Base-by-base conservation (phyloP, 2,888 invertebrate genomes). In the Byasa hedistus region DNA sequence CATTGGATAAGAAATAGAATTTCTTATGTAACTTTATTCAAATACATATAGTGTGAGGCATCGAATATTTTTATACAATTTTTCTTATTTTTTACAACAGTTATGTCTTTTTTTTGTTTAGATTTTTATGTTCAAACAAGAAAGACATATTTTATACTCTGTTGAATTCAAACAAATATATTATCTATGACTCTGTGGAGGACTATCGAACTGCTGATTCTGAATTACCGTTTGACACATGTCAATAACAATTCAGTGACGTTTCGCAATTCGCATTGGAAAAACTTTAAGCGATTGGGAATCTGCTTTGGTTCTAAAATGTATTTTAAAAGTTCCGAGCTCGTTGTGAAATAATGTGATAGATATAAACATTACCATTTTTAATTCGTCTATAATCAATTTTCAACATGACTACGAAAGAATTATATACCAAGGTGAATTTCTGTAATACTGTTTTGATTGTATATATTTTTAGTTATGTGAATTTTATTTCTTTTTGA, bases 371-470 rank as follows among this genome's bases (percentile, higher is more conserved):
- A 60, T 70, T 75, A 69, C 69, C 64, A 73, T 71, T 70, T 71
- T 69, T 69, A 71, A 68, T 66, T 69, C 61, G 62, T 60, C 65
- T 68, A 71, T 71, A 72, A 73, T 60, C 27, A 67, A 73, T 61
- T 51, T 57, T 65, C 76, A 89, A 83, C 75, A 92, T 92, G 92
- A 92, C 92, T 64, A 92, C 92, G 66, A 92, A 92, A 81, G 92
- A 92, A 79, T 79, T 92, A 1, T 92, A 91, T 70, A 92, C 92
- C 22, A 91, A 92, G 92, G 92, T 92, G 87, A 82, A 75, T 69
- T 73, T 70, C 69, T 70, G 69, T 66, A 65, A 66, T 70, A 71
- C 69, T 72, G 72, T 73, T 72, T 71, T 71, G 72, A 72, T 71
- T 67, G 65, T 68, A 69, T 71, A 70, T 73, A 65, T 63, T 70